A percentile compares a stretch with the other conserved stretches of the same genome.
These are phyloP conservation scores for Apteryx mantelli DNA, from an alignment of 2,113 vertebrate species.

Conservation along the genomic window DNA sequence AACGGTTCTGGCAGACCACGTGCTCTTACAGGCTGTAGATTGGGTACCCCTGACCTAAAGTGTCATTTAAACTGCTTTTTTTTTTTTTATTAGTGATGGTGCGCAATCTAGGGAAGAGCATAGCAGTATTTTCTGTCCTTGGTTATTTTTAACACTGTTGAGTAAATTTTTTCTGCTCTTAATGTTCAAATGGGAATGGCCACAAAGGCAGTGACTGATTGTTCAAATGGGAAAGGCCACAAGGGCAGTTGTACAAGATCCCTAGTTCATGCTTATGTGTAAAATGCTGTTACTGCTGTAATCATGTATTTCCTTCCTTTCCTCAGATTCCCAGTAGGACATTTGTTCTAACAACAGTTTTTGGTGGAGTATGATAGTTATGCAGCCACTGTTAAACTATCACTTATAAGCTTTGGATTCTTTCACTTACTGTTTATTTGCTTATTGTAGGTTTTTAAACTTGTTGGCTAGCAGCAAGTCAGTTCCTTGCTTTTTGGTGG, in stretches of 20 bases:
- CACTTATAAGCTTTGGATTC: not conserved
- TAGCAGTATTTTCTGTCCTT: not conserved
- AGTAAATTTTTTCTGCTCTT: not conserved
- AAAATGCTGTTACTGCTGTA: rapidly evolving
- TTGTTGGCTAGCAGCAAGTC: not conserved
- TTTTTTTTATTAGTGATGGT: not conserved
- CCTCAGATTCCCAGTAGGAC: not conserved
- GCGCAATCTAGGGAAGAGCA: not conserved
- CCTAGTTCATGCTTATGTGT: not conserved
- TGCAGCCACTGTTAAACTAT: not conserved
- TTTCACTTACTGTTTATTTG: not conserved
- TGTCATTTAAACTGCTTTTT: not conserved
- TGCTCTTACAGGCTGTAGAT: not conserved
- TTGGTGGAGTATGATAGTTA: not conserved
- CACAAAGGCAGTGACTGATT: not conserved
- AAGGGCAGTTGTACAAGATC: not conserved
- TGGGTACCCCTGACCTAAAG: not conserved
- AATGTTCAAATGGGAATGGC: not conserved
- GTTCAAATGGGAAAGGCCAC: not conserved
- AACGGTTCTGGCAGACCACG: not conserved
- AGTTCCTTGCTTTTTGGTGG: not conserved
- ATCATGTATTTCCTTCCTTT: not conserved
- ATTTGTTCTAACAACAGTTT: not conserved
- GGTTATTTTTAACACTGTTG: not conserved
- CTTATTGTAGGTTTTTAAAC: not conserved